phyloP scores from a whole-genome alignment of 2,113 vertebrate species.

The Nannobrachium achirus region DNA sequence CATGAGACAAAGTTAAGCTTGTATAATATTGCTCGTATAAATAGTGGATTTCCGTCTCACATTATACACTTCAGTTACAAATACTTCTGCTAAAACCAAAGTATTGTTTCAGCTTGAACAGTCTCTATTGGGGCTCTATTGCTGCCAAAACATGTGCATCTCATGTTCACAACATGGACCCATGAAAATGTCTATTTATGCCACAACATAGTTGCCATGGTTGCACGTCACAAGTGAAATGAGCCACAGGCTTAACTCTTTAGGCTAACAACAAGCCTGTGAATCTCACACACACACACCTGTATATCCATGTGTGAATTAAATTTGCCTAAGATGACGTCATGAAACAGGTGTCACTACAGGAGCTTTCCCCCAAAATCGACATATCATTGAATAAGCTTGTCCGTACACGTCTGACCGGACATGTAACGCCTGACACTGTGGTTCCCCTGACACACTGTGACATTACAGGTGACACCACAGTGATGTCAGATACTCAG shows the following conservation, averaged over 20 bases:
- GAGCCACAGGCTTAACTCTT: neutral
- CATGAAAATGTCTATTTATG: slow-evolving; percentile 28
- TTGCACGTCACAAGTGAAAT: slow-evolving; percentile 31
- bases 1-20: neutral
- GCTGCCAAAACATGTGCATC: slow-evolving; percentile 1
- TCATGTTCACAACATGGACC: slow-evolving; percentile 9
- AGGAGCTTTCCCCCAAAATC: neutral
- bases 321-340: neutral
- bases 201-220: slow-evolving; percentile 46
- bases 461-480: too few relatives aligned
- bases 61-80: neutral
- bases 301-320: neutral
- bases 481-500: too few relatives aligned
- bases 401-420: too few relatives aligned
- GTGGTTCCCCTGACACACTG: too few relatives aligned
- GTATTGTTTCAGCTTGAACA: neutral
- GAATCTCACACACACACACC: neutral
- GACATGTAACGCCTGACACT: too few relatives aligned
- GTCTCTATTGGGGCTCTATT: neutral
- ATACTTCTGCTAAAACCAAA: too few relatives aligned
- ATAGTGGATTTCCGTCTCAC: neutral
- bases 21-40: neutral
- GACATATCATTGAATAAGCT: neutral
- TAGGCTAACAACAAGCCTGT: neutral
- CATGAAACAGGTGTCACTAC: neutral